Evolutionary conservation across 92 coral and sea anemone genomes (phyloP).

Genomic region (Scolanthus callimorphus): DNA sequence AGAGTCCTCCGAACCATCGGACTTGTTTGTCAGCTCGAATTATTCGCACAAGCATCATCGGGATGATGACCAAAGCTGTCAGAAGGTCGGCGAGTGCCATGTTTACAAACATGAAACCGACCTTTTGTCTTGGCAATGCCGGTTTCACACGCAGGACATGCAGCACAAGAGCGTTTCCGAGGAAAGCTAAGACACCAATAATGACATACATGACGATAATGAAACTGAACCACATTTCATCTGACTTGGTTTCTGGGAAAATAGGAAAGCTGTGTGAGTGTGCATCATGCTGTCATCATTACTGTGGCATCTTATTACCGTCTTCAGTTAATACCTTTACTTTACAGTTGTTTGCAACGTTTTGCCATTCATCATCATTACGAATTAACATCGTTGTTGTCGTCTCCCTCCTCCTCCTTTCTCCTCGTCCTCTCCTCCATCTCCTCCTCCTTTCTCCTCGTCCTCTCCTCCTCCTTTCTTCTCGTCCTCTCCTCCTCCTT

Average conservation of each 20-base stretch:
- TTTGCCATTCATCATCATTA: no score
- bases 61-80: slow-evolving; percentile 5
- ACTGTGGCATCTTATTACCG: no score
- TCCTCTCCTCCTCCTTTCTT: no score
- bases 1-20: not conserved
- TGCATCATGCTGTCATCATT: no score
- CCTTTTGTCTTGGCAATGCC: not conserved
- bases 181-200: slow-evolving; percentile 3
- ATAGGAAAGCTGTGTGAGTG: no score
- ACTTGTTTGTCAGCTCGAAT: not conserved
- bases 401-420: slow-evolving; percentile 1
- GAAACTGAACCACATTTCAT: no score
- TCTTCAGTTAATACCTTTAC: no score
- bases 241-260: no score
- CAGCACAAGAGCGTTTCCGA: slow-evolving; percentile 17
- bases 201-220: not conserved
- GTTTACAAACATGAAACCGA: slow-evolving; percentile 14
- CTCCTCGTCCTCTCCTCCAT: not conserved
- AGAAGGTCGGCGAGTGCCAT: slow-evolving; percentile 28
- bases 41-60: not conserved
- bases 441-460: no score
- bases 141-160: slow-evolving; percentile 18
- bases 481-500: no score
- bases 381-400: no score
- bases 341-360: no score